Percentiles rank a stretch among this genome's conserved stretches.
Evolutionary conservation across 2,113 vertebrate genomes (phyloP).

Genomic region (Oreochromis tanganicae): DNA sequence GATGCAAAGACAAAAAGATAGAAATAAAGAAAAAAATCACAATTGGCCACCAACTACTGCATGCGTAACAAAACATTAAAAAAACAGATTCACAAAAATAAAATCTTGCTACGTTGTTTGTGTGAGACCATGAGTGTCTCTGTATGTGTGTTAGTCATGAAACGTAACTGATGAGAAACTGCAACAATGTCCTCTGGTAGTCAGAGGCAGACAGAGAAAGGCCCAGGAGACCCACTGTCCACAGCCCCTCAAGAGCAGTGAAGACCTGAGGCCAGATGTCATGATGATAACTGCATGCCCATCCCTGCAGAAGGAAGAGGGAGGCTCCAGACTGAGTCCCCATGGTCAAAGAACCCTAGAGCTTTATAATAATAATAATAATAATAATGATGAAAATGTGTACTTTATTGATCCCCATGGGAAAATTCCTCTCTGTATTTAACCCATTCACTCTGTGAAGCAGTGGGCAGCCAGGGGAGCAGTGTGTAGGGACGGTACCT

Average conservation of each 20-base stretch:
- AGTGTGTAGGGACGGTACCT: no score
- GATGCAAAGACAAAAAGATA: neutral
- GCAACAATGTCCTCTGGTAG: neutral
- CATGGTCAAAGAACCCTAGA: neutral
- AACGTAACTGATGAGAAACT: neutral
- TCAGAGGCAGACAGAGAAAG: neutral
- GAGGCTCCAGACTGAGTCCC: neutral
- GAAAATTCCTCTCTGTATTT: no score
- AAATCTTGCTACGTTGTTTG: neutral
- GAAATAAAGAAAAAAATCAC: neutral
- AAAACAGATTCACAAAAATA: neutral
- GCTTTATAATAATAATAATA: neutral
- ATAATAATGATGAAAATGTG: no score
- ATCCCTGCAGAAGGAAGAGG: neutral
- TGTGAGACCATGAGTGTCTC: neutral
- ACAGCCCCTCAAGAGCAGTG: neutral
- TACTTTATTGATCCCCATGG: no score
- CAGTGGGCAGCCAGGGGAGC: no score
- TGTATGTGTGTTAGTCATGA: neutral
- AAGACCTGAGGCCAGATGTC: neutral
- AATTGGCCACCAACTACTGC: neutral
- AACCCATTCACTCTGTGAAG: no score
- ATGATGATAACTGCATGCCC: neutral
- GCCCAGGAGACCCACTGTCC: neutral
- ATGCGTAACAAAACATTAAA: neutral